These are phyloP conservation scores for Pluvianellus socialis DNA, from an alignment of 2,113 vertebrate species.

Conservation along the genomic window DNA sequence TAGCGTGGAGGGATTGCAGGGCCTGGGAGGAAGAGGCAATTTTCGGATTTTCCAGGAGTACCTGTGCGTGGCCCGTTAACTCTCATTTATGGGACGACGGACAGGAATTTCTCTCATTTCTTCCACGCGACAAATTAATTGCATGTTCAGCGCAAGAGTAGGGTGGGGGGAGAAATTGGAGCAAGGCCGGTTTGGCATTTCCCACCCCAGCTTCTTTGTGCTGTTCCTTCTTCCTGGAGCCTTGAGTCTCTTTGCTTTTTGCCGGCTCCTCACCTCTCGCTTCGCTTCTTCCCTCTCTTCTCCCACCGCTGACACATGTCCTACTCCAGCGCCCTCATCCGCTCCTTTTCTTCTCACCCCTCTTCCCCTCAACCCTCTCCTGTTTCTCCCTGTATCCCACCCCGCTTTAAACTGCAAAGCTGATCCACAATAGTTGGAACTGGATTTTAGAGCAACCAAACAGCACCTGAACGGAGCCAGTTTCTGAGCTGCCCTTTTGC, in stretches of 20 bases:
- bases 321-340: neutral
- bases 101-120: neutral
- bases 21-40: neutral
- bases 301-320: neutral
- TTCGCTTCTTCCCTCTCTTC: neutral
- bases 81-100: neutral
- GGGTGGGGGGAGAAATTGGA: neutral
- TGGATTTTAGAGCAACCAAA: neutral
- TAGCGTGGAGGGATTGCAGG: too few species aligned
- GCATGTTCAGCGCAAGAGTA: neutral
- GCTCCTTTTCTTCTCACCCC: neutral
- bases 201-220: neutral
- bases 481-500: neutral
- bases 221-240: neutral
- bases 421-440: neutral
- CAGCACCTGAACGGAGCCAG: rapidly evolving
- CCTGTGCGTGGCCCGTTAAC: neutral
- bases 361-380: neutral
- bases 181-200: neutral
- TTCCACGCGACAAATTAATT: neutral
- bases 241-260: neutral
- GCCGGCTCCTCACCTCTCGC: neutral
- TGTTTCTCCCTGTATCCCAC: neutral
- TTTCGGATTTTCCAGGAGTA: neutral
- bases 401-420: neutral